Percentiles rank a stretch among this genome's conserved stretches.
These are phyloP conservation scores for Nesospiza acunhae DNA, from an alignment of 2,113 vertebrate genomes.

Conservation along the genomic window DNA sequence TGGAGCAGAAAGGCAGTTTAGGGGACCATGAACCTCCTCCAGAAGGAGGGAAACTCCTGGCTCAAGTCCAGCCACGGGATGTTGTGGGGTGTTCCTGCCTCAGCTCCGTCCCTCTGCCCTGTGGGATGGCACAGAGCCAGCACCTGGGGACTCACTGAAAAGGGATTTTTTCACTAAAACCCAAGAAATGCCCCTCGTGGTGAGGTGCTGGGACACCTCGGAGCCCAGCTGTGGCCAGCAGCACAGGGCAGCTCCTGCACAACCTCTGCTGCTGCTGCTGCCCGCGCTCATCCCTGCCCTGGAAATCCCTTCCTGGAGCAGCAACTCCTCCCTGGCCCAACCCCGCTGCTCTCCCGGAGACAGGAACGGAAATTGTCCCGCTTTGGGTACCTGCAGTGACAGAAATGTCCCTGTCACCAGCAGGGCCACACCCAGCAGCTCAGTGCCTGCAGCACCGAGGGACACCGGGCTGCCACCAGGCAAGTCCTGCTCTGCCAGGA, in stretches of 20 bases:
- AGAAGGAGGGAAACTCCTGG: background rate
- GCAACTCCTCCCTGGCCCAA: accelerated
- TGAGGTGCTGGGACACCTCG: accelerated
- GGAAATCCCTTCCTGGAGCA: background rate
- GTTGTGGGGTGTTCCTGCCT: background rate
- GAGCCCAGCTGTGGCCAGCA: background rate
- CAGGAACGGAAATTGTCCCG: accelerated
- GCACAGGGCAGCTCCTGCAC: background rate
- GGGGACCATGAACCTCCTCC: background rate
- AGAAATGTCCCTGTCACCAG: background rate
- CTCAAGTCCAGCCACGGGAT: accelerated
- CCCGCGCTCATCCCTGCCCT: background rate
- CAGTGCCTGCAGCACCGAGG: background rate
- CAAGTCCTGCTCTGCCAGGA: background rate
- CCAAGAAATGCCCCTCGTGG: accelerated
- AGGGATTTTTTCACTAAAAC: background rate
- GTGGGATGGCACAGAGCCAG: background rate
- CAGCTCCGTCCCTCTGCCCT: background rate
- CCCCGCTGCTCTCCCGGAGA: background rate
- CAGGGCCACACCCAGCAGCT: accelerated
- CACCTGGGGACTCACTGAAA: background rate
- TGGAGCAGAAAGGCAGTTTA: background rate
- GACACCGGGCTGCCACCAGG: background rate
- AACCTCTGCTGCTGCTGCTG: background rate
- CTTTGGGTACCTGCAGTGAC: background rate